These are phyloP conservation scores for Holcopasites calliopsidis DNA, from an alignment of 1,140 invertebrate genomes.

Conservation along the genomic window DNA sequence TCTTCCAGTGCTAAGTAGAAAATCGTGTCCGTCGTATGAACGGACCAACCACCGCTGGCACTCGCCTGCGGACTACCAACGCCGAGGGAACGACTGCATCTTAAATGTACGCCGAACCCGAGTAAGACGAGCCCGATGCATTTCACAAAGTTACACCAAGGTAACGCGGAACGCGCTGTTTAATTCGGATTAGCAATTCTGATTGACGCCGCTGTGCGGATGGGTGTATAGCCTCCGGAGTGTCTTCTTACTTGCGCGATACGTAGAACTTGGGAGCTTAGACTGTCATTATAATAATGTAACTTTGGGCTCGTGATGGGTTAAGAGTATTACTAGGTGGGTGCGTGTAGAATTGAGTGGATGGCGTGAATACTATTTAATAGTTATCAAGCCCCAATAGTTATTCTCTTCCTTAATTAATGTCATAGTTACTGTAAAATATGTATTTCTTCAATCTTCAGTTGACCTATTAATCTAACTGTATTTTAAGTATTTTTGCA, in stretches of 20 bases:
- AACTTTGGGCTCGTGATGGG: not conserved
- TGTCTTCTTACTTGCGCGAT: not conserved
- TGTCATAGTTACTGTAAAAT: too few species aligned
- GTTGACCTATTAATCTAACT: too few species aligned
- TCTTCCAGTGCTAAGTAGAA: conserved; percentile 72
- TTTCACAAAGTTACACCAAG: conserved; percentile 15
- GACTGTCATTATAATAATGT: not conserved
- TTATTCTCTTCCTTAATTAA: too few species aligned
- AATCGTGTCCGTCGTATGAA: conserved; percentile 77
- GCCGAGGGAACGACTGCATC: conserved; percentile 8
- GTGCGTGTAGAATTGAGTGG: too few species aligned
- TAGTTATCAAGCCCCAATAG: too few species aligned
- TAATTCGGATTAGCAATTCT: conserved; percentile 39
- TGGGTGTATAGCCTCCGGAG: not conserved
- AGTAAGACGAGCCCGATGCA: not conserved
- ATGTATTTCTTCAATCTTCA: too few species aligned
- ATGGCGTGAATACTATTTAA: too few species aligned
- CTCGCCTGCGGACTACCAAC: conserved; percentile 11
- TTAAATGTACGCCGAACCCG: conserved; percentile 14
- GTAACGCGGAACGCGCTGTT: conserved; percentile 1
- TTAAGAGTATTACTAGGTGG: too few species aligned
- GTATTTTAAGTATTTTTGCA: too few species aligned
- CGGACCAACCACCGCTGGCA: conserved; percentile 34
- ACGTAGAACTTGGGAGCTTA: not conserved
- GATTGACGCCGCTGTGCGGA: conserved; percentile 4